Evolutionary conservation across 2,113 vertebrate species (phyloP), one percentile per base, ranked within the genome.

Genomic region (Corythaixoides concolor): DNA sequence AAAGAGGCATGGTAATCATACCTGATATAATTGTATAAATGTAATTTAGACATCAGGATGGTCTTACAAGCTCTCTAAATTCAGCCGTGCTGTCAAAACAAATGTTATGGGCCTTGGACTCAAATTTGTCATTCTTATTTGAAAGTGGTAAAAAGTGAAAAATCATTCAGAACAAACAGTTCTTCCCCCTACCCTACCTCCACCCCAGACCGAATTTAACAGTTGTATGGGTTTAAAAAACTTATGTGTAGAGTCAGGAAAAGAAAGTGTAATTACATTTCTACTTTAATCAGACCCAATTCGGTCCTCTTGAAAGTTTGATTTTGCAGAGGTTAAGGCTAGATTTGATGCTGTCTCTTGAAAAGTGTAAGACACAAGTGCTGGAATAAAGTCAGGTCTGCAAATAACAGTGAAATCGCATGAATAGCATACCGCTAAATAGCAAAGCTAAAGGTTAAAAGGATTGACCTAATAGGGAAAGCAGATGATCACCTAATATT

Each of bases 401-500:
- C 37, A 59, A 62, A 41, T 64, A 75, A 45, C 58, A 33, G 23
- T 88, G 64, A 79, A 93, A 79, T 55, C 0, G 1, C 52, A 67
- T 53, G 28, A 58, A 58, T 11, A 85, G 16, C 45, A 80, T 58
- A 28, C 39, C 89, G 43, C n/a, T 95, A 74, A 93, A 84, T 64
- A 89, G 59, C 55, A 47, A 39, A 82, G 41, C 84, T 81, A 56
- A 94, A 90, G 81, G 75, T 80, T 86, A 59, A 74, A 79, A 79
- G 43, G 69, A 30, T 49, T 56, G 64, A 69, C 63, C 56, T 78
- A 63, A 67, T 4, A 55, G 39, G 50, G 39, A 83, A 93, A 77
- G 43, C 89, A 94, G 82, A 90, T 76, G 88, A 95, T 53, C n/a
- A 68, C 67, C 58, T 93, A 89, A 90, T 91, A 93, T 62, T 79